Evolutionary conservation across 2,797 vertebrate genomes (phyloP), one percentile per base, ranked within the genome.

Genomic region (Rhynchotus rufescens): DNA sequence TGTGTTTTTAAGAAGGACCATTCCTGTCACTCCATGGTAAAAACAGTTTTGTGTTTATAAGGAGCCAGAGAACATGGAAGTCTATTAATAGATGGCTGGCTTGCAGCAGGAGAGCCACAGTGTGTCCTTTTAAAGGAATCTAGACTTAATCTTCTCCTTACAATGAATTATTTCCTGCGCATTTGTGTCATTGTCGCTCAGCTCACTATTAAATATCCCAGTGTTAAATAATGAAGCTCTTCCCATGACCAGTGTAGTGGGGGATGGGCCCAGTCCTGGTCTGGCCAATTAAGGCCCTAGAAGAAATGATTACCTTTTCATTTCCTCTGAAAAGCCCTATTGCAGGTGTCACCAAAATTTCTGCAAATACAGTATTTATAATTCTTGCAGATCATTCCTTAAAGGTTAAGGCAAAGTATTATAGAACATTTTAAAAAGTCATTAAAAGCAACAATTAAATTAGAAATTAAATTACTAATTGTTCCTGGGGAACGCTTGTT

Each of bases 51-150:
- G 61, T 86, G 88, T 88, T 61, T 21, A 25, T 12, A n/a, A 82
- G 5, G 19, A 90, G 57, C 16, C 40, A 78, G 47, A 82, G 26
- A 83, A 49, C 21, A 57, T 71, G 44, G 57, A 0, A 67, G 52
- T 15, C 76, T 94, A 32, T 93, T 77, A 85, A 92, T 68, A 87
- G 79, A 34, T 17, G 45, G n/a, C 49, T 86, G 82, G 57, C 30
- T 71, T 80, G 26, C 36, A 60, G 73, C 79, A 80, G 76, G 36
- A 66, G 84, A 83, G 19, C 60, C 47, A 62, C 44, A 30, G 26
- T 14, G n/a, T 34, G 40, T 76, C 80, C 84, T 83, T 89, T 93
- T 34, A 78, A 76, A 81, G 80, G 44, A 81, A 51, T 66, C 84
- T 72, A 62, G 62, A 61, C 40, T 60, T 79, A 80, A 77, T 85